Evolutionary conservation across 2,113 vertebrate genomes (phyloP).

Genomic region (Campylorhamphus procurvoides): DNA sequence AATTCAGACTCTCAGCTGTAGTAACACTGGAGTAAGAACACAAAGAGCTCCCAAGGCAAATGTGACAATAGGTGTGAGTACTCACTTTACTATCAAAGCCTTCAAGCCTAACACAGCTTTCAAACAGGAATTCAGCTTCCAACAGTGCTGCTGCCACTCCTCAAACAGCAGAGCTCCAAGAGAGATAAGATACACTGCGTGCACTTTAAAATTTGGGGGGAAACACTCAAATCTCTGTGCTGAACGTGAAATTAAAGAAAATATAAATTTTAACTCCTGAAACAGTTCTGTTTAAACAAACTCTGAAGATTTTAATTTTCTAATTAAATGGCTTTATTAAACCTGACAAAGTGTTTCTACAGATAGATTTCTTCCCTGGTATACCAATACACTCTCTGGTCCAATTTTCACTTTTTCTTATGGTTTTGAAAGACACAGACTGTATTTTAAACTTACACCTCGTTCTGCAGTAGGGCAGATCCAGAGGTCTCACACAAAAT

Average conservation of each 20-base stretch:
- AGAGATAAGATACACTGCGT: rapidly evolving
- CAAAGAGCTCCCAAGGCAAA: not conserved
- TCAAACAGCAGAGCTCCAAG: not conserved
- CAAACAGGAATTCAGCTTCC: not conserved
- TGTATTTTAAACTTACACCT: not conserved
- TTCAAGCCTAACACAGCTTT: not conserved
- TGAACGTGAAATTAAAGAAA: not conserved
- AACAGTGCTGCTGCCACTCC: not conserved
- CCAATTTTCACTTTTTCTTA: not conserved
- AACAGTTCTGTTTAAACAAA: not conserved
- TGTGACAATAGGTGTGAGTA: not conserved
- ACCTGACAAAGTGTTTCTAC: not conserved
- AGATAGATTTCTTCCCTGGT: not conserved
- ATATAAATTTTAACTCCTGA: not conserved
- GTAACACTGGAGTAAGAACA: not conserved
- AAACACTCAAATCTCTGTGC: not conserved
- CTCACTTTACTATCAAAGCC: not conserved
- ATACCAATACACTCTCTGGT: not conserved
- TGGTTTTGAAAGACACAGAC: not conserved
- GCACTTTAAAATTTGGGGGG: not conserved
- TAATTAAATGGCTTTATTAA: not conserved
- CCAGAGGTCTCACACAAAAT: not conserved
- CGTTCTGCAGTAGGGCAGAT: not conserved
- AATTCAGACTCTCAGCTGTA: not conserved
- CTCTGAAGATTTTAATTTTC: not conserved